phyloP scores from a whole-genome alignment of 30 jellyfish, hydroid and myxozoan species.

The Chrysaora quinquecirrha region DNA sequence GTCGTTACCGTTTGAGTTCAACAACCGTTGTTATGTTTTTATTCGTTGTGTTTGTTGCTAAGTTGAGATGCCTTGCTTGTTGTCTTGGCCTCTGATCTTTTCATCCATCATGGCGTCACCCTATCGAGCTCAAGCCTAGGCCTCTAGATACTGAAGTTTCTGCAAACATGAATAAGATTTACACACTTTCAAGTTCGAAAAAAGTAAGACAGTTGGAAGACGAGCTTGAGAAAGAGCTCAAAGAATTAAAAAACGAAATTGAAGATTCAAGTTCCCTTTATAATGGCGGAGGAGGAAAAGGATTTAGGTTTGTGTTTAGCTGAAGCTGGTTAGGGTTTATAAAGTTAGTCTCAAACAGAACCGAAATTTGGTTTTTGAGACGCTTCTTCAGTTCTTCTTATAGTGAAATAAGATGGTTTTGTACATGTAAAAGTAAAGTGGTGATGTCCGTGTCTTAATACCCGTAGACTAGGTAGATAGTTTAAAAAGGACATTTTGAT shows the following conservation, averaged over 20 bases:
- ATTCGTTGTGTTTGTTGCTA: too few species aligned
- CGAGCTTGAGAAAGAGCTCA: slow-evolving; percentile 74
- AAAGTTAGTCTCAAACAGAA: background rate
- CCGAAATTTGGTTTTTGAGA: background rate
- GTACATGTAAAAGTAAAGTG: background rate
- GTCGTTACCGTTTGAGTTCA: too few species aligned
- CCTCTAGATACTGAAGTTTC: too few species aligned
- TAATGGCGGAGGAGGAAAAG: background rate
- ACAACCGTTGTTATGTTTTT: too few species aligned
- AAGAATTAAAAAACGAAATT: slow-evolving; percentile 69
- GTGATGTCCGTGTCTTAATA: background rate
- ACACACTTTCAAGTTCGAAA: slow-evolving; percentile 59
- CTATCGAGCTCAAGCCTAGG: too few species aligned
- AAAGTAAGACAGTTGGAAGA: slow-evolving; percentile 59
- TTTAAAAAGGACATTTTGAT: background rate
- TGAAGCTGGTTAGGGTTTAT: background rate
- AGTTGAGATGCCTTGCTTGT: too few species aligned
- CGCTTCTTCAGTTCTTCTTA: background rate
- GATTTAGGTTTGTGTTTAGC: background rate
- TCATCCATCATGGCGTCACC: too few species aligned
- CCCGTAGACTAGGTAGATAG: background rate
- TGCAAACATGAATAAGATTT: slow-evolving; percentile 85
- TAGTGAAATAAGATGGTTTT: background rate
- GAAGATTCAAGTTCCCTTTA: slow-evolving; percentile 66
- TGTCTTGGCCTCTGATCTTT: too few species aligned